Percentiles rank a stretch among this genome's conserved stretches.
phyloP scores from a whole-genome alignment of 2,888 invertebrate species.

The Homarus gammarus region DNA sequence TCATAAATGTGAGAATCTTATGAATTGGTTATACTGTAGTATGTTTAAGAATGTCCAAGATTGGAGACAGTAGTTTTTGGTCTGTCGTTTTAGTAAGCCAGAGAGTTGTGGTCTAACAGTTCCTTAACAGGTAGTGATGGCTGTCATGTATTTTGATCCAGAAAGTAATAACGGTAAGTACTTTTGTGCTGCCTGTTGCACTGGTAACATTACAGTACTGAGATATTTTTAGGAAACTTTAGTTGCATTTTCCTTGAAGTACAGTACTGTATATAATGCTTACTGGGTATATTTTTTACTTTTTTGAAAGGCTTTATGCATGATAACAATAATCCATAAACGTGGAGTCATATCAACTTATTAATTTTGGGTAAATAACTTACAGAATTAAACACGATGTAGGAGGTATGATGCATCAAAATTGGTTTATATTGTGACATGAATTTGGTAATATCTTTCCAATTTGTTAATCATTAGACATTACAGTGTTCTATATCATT shows the following conservation, averaged over 20 bases:
- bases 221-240: neutral
- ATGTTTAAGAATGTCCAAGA: neutral
- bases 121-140: conserved; percentile 58
- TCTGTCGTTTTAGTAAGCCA: neutral
- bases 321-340: neutral
- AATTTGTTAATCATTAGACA: too few species aligned
- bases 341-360: neutral
- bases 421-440: neutral
- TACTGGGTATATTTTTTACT: conserved; percentile 13
- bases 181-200: conserved; percentile 6
- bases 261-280: too few species aligned
- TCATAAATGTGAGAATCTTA: too few species aligned
- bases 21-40: neutral
- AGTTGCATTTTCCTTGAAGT: conserved; percentile 14
- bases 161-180: conserved; percentile 40
- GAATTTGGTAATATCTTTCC: too few species aligned
- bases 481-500: too few species aligned
- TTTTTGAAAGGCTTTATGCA: conserved; percentile 20
- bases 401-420: neutral
- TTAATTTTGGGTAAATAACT: neutral
- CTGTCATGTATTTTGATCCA: conserved; percentile 14
- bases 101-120: conserved; percentile 39
- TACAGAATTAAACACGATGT: neutral
- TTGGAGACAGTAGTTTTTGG: too few species aligned
- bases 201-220: neutral